Evolutionary conservation across 2,113 vertebrate species (phyloP).

Genomic region (Malurus elegans): DNA sequence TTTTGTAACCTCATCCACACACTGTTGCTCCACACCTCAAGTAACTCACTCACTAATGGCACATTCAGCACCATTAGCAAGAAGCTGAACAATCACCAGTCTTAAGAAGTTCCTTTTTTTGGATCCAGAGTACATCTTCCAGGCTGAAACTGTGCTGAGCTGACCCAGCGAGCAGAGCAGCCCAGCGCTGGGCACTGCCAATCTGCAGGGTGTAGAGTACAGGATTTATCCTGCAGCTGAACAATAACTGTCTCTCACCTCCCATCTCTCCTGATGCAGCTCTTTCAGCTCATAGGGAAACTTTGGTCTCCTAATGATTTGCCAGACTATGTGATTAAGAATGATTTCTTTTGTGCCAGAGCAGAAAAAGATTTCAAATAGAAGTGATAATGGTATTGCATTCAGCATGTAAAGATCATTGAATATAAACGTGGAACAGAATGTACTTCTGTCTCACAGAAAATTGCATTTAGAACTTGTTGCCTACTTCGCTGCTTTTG

Average conservation of each 20-base stretch:
- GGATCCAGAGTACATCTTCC: not conserved
- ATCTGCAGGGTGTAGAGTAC: not conserved
- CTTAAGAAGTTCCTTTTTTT: not conserved
- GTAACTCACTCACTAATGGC: not conserved
- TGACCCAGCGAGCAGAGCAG: not conserved
- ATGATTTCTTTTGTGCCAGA: conserved; percentile 3
- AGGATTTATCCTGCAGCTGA: conserved; percentile 18
- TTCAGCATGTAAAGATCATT: conserved; percentile 52
- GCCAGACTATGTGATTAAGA: conserved; percentile 17
- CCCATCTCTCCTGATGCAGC: not conserved
- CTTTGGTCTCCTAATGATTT: not conserved
- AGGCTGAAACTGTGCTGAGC: not conserved
- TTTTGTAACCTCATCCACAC: not conserved
- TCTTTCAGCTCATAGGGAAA: not conserved
- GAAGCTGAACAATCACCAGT: not conserved
- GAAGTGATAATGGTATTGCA: conserved; percentile 43
- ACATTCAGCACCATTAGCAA: not conserved
- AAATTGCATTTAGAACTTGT: conserved; percentile 50
- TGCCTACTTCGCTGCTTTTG: conserved; percentile 25
- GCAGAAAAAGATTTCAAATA: conserved; percentile 49
- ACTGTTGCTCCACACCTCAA: not conserved
- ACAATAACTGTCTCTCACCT: not conserved
- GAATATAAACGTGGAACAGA: conserved; percentile 31
- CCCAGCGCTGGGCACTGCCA: not conserved
- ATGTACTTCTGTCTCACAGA: conserved; percentile 47